Evolutionary conservation across 1,140 invertebrate genomes (phyloP), one percentile per base, ranked within the genome.

Genomic region (Anoplolepis gracilipes): DNA sequence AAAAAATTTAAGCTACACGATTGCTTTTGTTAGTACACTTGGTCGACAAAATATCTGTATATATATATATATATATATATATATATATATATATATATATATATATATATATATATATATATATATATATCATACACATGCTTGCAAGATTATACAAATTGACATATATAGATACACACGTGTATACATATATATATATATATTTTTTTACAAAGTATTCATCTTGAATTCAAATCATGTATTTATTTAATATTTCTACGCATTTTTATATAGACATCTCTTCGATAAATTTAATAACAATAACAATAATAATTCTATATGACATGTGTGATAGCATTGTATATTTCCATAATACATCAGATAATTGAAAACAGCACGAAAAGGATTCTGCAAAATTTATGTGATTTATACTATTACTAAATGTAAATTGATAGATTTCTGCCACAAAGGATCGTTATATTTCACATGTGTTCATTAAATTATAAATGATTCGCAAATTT

Each of bases 401-500:
- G 55, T 42, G 19, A 42, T 57, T 70, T 28, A 16, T 19, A 61
- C 57, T 49, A 39, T 13, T 11, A n/a, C n/a, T n/a, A 57, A 16
- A 59, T 57, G 25, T 49, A 49, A 19, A 72, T n/a, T 42, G 42
- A n/a, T 28, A 81, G 53, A 81, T 25, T 53, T 42, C 33, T 22
- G 36, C 25, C 36, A 72, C 25, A 8, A 84, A 39, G 10, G 13
- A 84, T 82, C 49, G 22, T 13, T 62, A 82, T 82, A 85, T 64
- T 82, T 86, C 65, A 72, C 64, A 86, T 55, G 85, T 86, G 85
- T 86, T 86, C 85, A 84, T 61, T 82, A 82, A 82, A 86, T 86
- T 73, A 84, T 72, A 84, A 49, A 86, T 13, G 30, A 85, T 22
- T 19, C 42, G 39, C 53, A 78, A 13, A 70, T 78, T 85, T 57